Conservation (phyloP, 2,888 invertebrate genomes). For the Lomographa bimaculata region DNA sequence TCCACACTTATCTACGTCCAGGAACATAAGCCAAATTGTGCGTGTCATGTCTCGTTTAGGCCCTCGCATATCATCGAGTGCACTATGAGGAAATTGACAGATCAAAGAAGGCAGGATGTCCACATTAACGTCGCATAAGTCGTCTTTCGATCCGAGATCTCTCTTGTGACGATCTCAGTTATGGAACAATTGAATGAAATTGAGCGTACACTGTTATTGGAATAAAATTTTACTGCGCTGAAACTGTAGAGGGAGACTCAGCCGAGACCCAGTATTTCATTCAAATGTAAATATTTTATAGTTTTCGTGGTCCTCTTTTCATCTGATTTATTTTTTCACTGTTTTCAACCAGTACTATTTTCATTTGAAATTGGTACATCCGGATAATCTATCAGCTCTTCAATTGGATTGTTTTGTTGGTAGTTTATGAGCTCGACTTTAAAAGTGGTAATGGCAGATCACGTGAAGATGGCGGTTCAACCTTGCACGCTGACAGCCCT, state of each 20-base stretch:
- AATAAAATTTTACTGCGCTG: no score
- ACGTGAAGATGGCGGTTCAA: conserved; percentile 55
- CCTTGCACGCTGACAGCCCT: conserved; percentile 65
- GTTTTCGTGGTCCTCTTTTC: no score
- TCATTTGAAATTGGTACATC: no score
- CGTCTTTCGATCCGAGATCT: conserved; percentile 57
- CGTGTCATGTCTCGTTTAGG: conserved; percentile 60
- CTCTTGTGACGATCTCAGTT: conserved; percentile 29
- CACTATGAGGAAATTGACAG: conserved; percentile 72
- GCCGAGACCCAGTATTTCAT: no score
- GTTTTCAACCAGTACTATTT: no score
- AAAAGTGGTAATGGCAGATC: conserved; percentile 46
- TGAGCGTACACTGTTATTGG: no score
- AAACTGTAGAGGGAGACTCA: no score
- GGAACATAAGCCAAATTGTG: conserved; percentile 52
- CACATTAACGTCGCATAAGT: conserved; percentile 65
- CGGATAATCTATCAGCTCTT: no score
- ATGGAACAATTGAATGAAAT: not conserved
- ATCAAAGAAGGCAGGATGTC: conserved; percentile 75
- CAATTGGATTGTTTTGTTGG: no score
- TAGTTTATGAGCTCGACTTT: conserved; percentile 29
- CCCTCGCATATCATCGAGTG: conserved; percentile 56
- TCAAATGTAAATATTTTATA: no score
- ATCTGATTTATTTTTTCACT: no score
- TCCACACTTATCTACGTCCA: conserved; percentile 14